These are phyloP conservation scores for Toxonevra muliebris DNA, from an alignment of 2,888 invertebrate genomes.

Conservation along the genomic window DNA sequence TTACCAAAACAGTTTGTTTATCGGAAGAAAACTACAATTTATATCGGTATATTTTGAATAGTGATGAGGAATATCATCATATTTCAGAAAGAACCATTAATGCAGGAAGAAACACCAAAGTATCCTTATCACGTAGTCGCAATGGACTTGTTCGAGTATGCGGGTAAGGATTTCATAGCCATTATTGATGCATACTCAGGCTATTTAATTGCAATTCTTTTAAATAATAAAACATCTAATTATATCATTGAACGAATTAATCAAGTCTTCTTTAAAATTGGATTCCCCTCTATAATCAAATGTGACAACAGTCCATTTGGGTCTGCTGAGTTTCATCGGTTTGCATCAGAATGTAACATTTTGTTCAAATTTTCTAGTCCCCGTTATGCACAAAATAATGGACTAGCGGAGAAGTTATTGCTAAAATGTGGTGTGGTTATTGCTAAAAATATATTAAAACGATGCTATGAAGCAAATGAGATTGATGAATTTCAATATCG, in stretches of 20 bases:
- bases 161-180: slow-evolving; percentile 16
- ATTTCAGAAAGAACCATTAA: slow-evolving; percentile 31
- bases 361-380: slow-evolving; percentile 33
- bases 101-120: slow-evolving; percentile 18
- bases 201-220: slow-evolving; percentile 1
- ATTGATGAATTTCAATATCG: slow-evolving; percentile 33
- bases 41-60: slow-evolving; percentile 5
- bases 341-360: slow-evolving; percentile 18
- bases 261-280: slow-evolving; percentile 10
- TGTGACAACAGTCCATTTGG: no score
- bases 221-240: slow-evolving; percentile 18
- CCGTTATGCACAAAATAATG: not conserved
- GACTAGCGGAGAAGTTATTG: slow-evolving; percentile 33
- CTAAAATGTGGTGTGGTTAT: slow-evolving; percentile 24
- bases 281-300: slow-evolving; percentile 18
- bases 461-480: slow-evolving; percentile 35
- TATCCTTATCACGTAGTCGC: slow-evolving; percentile 19
- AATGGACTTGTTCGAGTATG: slow-evolving; percentile 30
- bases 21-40: slow-evolving; percentile 24
- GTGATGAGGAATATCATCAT: not conserved
- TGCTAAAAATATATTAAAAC: slow-evolving; percentile 29
- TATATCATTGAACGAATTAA: slow-evolving; percentile 10
- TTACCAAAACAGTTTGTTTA: slow-evolving; percentile 24
- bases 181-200: slow-evolving; percentile 32
- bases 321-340: not conserved